These are phyloP conservation scores for Abscondita cerata DNA, from an alignment of 2,888 invertebrate species.

Conservation along the genomic window DNA sequence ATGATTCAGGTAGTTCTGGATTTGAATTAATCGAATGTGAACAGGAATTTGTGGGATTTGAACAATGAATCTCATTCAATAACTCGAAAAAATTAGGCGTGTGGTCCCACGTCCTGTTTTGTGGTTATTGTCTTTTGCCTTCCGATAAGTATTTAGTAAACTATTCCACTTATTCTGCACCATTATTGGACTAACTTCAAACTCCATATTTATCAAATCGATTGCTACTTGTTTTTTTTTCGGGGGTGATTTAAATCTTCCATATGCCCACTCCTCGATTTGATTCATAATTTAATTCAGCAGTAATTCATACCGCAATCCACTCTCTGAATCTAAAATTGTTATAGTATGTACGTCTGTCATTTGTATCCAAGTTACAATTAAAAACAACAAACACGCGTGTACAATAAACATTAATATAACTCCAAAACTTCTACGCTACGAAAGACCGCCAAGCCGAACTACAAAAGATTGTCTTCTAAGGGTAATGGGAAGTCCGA, in stretches of 20 bases:
- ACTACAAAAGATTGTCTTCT: too few species aligned
- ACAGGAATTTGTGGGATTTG: constrained; percentile 6
- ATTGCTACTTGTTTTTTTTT: constrained; percentile 17
- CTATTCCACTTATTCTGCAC: constrained; percentile 18
- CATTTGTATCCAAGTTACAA: too few species aligned
- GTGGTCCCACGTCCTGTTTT: constrained; percentile 12
- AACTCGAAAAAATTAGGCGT: constrained; percentile 16
- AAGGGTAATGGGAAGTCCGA: too few species aligned
- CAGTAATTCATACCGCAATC: too few species aligned
- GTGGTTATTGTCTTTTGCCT: constrained; percentile 11
- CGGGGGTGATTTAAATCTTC: constrained; percentile 10
- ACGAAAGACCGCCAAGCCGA: too few species aligned
- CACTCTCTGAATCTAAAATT: too few species aligned
- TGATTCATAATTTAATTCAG: too few species aligned
- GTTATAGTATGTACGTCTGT: too few species aligned
- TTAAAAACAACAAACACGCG: too few species aligned
- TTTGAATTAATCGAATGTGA: constrained; percentile 3
- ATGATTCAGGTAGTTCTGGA: too few species aligned
- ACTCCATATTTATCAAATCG: constrained; percentile 14
- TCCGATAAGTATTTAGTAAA: constrained; percentile 16
- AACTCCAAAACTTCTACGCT: too few species aligned
- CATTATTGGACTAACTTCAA: constrained; percentile 9
- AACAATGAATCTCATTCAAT: constrained; percentile 9
- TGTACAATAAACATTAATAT: too few species aligned
- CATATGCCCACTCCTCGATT: constrained; percentile 15